Base-by-base conservation (phyloP, 2,888 invertebrate species). In the Allophyes oxyacanthae region DNA sequence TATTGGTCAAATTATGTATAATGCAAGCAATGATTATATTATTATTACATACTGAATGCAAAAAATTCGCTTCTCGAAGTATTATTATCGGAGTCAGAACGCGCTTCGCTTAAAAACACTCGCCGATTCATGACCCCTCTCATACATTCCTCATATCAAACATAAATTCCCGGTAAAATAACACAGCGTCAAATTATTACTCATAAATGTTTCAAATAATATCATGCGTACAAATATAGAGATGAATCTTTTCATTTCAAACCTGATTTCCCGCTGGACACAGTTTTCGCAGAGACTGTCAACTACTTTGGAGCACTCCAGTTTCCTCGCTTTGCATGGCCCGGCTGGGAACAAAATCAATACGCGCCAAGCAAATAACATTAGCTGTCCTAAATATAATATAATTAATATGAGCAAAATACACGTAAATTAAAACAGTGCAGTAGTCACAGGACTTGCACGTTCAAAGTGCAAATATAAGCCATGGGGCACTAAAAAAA, bases 281-380 rank as follows among this genome's bases (percentile, higher is more conserved):
- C 92, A 92, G 75, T 71, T 73, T 71, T 86, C 85, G 81, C 91
- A 92, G 67, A 68, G 59, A 30, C 51, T 62, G 64, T 85, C 84
- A 14, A 81, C 79, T 34, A 75, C 72, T 64, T 80, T 83, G 67
- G 50, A 37, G 60, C 74, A 76, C 36, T 85, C 89, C 45, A 64
- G 44, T 77, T 87, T 91, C 79, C 84, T 78, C 67, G 72, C 41
- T 85, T 91, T 91, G 83, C 81, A 80, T 76, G 90, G 84, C 73
- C 85, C 87, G 75, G 85, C 92, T 92, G 92, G 81, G 90, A 91
- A 92, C 91, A 92, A 85, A 89, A 86, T 82, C 80, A 86, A 91
- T 81, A 77, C 87, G 84, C 91, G 90, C 92, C 80, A 83, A 90
- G 92, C 92, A 82, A 85, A 82, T 84, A 79, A 79, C 79, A 82